phyloP scores from a whole-genome alignment of 2,888 invertebrate species.

The Tholera decimalis region DNA sequence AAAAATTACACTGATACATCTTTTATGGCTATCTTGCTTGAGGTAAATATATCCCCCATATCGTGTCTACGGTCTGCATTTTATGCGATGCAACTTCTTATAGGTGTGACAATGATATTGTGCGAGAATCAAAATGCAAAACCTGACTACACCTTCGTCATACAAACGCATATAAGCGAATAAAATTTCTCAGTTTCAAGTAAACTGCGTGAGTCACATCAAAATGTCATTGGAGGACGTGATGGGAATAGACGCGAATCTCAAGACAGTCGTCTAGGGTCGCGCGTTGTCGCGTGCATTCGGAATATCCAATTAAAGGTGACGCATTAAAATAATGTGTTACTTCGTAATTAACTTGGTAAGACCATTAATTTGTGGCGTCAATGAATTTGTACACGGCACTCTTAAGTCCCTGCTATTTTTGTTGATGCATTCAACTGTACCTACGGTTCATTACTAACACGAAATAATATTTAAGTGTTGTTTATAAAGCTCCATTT shows the following conservation, averaged over 20 bases:
- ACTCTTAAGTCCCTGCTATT: slow-evolving; percentile 7
- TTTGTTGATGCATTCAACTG: neutral
- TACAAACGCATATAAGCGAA: slow-evolving; percentile 43
- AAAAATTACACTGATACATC: neutral
- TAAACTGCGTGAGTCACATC: slow-evolving; percentile 70
- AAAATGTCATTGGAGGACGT: slow-evolving; percentile 67
- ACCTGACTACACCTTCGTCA: slow-evolving; percentile 48
- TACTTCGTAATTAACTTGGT: slow-evolving; percentile 31
- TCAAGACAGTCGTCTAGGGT: slow-evolving; percentile 36
- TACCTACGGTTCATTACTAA: neutral
- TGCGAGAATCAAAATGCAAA: slow-evolving; percentile 60
- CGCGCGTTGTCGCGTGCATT: slow-evolving; percentile 38
- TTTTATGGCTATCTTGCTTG: neutral
- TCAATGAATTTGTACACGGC: slow-evolving; percentile 16
- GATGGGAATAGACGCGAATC: slow-evolving; percentile 61
- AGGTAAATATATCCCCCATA: neutral
- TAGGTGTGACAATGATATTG: slow-evolving; percentile 62
- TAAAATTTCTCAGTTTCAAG: slow-evolving; percentile 69
- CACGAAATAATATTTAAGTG: neutral
- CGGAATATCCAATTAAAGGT: slow-evolving; percentile 43
- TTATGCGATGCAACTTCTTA: neutral
- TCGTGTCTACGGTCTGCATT: neutral
- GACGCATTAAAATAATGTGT: slow-evolving; percentile 31
- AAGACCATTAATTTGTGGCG: neutral
- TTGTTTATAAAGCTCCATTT: neutral